Evolutionary conservation across 2,888 invertebrate genomes (phyloP), one percentile per base, ranked within the genome.

Genomic region (Heliconius sara): DNA sequence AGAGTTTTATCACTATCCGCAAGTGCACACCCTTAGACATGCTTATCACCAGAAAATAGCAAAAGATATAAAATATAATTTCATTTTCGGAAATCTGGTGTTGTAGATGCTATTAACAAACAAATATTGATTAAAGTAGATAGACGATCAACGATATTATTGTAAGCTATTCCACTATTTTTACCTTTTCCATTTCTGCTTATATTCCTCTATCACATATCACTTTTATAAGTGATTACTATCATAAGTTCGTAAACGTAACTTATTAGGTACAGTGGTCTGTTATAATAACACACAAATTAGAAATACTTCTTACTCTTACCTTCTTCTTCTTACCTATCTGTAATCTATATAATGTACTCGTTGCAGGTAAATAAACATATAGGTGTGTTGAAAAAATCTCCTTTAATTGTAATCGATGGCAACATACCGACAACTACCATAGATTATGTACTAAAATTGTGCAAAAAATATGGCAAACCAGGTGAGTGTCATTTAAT

Each of bases 341-440:
- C 19, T 67, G n/a, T 0, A 39, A 43, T n/a, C 10, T 34, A 34
- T 34, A 34, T 34, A 34, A 43, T 70, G 7, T 25, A 7, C 25
- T 79, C 81, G 79, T 90, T 90, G 66, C 89, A 97, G 96, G 95
- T 98, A n/a, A 89, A 93, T 79, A 91, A 94, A 77, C 95, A 97
- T 86, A 95, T 96, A 79, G 88, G 96, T 0, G 87, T 96, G 2
- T 92, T 99, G 43, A 92, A 95, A 83, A 89, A 91, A 16, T 96
- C 98, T 0, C 97, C 98, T 0, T 90, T 99, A 52, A 96, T 99
- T 16, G 95, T 99, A 30, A 91, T 99, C 77, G 99, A 99, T 90
- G 98, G 97, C 13, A 99, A 99, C 92, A 89, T 98, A 70, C 96
- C 97, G 0, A 87, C 96, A 68, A 91, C 96, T 34, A 96, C 98